Percentiles rank a stretch among this genome's conserved stretches.
These are phyloP conservation scores for Macrophya alboannulata DNA, from an alignment of 2,888 invertebrate species.

Conservation along the genomic window DNA sequence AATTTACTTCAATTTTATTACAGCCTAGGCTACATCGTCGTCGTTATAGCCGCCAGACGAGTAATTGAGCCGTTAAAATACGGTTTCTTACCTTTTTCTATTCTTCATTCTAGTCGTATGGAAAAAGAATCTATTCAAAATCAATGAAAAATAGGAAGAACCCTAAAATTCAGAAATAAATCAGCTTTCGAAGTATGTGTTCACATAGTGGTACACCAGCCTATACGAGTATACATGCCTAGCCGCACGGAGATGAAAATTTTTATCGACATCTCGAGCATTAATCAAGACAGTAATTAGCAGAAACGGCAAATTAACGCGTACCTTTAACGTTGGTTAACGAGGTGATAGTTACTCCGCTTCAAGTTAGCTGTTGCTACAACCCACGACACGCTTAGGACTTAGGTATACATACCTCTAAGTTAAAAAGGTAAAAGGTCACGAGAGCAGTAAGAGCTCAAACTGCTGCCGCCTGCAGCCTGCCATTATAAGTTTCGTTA, in stretches of 20 bases:
- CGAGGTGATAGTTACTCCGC: constrained; percentile 45
- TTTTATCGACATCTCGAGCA: constrained; percentile 13
- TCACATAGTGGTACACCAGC: background rate
- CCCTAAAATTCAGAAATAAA: too few relatives aligned
- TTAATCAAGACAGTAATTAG: constrained; percentile 50
- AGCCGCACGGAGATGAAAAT: background rate
- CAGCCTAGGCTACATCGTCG: too few relatives aligned
- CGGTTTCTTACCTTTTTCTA: too few relatives aligned
- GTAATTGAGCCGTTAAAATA: too few relatives aligned
- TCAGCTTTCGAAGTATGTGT: too few relatives aligned
- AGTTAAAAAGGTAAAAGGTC: background rate
- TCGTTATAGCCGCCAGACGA: too few relatives aligned
- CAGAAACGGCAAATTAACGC: constrained; percentile 52
- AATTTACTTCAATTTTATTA: too few relatives aligned
- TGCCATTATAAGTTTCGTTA: background rate
- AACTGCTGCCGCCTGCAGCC: background rate
- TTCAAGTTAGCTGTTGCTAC: background rate
- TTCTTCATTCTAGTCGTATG: too few relatives aligned
- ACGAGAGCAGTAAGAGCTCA: background rate
- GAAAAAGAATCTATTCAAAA: too few relatives aligned
- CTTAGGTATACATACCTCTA: background rate
- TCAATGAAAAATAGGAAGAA: too few relatives aligned
- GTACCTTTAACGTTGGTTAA: constrained; percentile 33
- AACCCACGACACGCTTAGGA: constrained; percentile 12
- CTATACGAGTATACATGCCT: background rate